Evolutionary conservation across 2,888 invertebrate species (phyloP).

Genomic region (Eupeodes luniger): DNA sequence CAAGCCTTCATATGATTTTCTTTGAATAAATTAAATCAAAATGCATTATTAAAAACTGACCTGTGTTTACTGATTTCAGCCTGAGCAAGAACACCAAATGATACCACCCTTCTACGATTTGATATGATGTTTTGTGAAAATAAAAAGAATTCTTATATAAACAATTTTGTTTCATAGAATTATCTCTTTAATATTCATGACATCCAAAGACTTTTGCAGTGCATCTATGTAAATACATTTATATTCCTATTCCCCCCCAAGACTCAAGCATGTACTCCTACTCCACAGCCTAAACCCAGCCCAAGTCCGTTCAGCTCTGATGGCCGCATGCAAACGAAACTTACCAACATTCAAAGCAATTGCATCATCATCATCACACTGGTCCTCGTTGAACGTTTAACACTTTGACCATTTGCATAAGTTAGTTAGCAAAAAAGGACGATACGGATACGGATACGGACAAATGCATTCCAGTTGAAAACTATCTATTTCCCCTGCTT

Average conservation of each 20-base stretch:
- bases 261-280: neutral
- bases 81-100: neutral
- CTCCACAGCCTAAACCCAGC: neutral
- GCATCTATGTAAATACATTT: neutral
- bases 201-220: slow-evolving; percentile 25
- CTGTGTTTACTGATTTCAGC: neutral
- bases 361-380: slow-evolving; percentile 3
- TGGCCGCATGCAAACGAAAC: neutral
- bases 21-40: neutral
- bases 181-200: slow-evolving; percentile 58
- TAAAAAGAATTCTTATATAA: slow-evolving; percentile 10
- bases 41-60: neutral
- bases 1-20: neutral
- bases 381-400: slow-evolving; percentile 47
- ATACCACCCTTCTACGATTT: neutral
- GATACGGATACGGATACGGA: slow-evolving; percentile 3
- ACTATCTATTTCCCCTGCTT: slow-evolving; percentile 71
- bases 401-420: slow-evolving; percentile 70
- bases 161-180: slow-evolving; percentile 5
- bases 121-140: neutral
- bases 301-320: neutral
- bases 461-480: slow-evolving; percentile 45
- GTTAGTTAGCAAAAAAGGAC: slow-evolving; percentile 49
- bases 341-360: slow-evolving; percentile 15
- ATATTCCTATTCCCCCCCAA: too few relatives aligned